Base-by-base conservation (phyloP, 92 coral and sea anemone species). In the Palythoa caribaeorum region DNA sequence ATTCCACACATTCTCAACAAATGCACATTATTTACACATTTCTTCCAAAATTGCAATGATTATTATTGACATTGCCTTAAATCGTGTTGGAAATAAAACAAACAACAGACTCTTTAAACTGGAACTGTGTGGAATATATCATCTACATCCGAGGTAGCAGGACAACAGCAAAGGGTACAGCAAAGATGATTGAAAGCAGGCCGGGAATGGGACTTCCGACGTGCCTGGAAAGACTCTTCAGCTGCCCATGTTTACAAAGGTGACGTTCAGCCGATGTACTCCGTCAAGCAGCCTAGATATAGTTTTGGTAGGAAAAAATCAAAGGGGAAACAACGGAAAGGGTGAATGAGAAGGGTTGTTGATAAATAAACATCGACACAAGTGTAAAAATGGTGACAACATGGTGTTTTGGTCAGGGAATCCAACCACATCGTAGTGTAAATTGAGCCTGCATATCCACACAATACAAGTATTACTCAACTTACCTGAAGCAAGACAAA, bases 241-340 rank as follows among this genome's bases (percentile, higher is more conserved):
- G 93, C 84, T 76, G 93, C 93, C 93, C 93, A 88, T 80, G 88
- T 75, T 71, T 87, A 90, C 91, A 87, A 88, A 94, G 98, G 83
- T 89, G 90, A 83, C 96, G 94, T 94, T 95, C 97, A 93, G 96
- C 97, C 87, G 95, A 96, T 89, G 94, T 94, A 94, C 98, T 94
- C 96, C 96, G 90, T 90, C 94, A 91, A 89, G 92, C 87, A 95
- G 93, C 98, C 96, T 93, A 88, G 92, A 91, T 73, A 89, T 76
- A 92, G 92, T 95, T 95, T 92, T 89, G 91, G 94, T 96, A 74
- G 96, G 92, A 91, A 90, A 92, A 86, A 91, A 95, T 92, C 89
- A 95, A 92, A 95, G 96, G 96, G 98, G 96, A 95, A 95, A 93
- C 91, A 88, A 90, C 78, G 90, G 94, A 85, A 84, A 53, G 84